Evolutionary conservation across 2,888 invertebrate genomes (phyloP).

Genomic region (Charanyca ferruginea): DNA sequence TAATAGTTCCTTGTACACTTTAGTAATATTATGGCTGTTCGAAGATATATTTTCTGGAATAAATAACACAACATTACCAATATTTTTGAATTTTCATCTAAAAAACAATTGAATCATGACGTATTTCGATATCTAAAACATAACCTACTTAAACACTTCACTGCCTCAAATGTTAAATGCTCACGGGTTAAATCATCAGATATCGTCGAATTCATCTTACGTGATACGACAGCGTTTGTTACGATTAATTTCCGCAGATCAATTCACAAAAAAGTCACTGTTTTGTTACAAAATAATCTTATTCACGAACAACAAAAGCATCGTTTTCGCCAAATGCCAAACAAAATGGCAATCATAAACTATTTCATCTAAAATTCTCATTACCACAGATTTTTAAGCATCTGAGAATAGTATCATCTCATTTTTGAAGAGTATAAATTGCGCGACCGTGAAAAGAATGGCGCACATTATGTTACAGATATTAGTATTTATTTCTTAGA

Average conservation of each 20-base stretch:
- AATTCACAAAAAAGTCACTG: constrained; percentile 39
- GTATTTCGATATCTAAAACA: constrained; percentile 83
- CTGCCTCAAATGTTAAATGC: constrained; percentile 81
- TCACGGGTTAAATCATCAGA: constrained; percentile 84
- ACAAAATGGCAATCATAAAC: constrained; percentile 71
- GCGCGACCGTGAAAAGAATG: neutral
- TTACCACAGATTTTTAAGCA: neutral
- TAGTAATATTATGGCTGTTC: constrained; percentile 79
- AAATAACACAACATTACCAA: constrained; percentile 39
- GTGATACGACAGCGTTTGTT: constrained; percentile 63
- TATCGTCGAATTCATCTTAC: constrained; percentile 88
- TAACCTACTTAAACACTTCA: constrained; percentile 87
- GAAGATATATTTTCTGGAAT: constrained; percentile 86
- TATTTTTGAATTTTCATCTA: constrained; percentile 57
- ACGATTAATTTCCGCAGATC: constrained; percentile 70
- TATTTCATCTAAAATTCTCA: constrained; percentile 2
- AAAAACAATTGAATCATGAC: constrained; percentile 78
- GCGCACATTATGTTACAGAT: neutral
- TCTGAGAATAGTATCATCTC: neutral
- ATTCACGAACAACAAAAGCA: constrained; percentile 51
- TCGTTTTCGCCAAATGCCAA: constrained; percentile 64
- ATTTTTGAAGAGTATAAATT: neutral
- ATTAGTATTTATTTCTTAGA: neutral
- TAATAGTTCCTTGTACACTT: constrained; percentile 82
- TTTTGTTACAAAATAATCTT: constrained; percentile 28